Evolutionary conservation across 2,888 invertebrate species (phyloP).

Genomic region (Stenurella melanura): DNA sequence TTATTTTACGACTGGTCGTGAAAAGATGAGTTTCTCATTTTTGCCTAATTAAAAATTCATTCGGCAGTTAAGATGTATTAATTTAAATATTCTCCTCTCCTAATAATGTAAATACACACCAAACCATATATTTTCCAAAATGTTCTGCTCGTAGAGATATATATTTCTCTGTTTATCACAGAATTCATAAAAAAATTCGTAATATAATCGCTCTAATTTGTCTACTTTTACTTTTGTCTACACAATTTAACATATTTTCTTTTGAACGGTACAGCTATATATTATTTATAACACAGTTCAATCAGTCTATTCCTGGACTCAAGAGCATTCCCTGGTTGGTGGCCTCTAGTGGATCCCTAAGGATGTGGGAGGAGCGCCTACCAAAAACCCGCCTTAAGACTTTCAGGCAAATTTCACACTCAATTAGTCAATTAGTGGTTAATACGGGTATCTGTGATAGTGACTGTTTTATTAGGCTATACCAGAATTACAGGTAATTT

Average conservation of each 20-base stretch:
- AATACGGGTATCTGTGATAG: conserved; percentile 22
- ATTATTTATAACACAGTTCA: conserved; percentile 25
- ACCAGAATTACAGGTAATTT: conserved; percentile 28
- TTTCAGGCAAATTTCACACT: conserved; percentile 54
- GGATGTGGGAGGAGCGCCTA: conserved; percentile 60
- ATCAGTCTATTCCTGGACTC: conserved; percentile 50
- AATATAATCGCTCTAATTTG: not conserved
- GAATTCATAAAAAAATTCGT: not conserved
- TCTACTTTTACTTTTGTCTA: not conserved
- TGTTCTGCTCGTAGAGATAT: too few species aligned
- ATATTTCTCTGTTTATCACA: too few species aligned
- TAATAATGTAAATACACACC: too few species aligned
- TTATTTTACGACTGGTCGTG: too few species aligned
- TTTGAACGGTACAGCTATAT: not conserved
- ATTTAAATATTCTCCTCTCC: too few species aligned
- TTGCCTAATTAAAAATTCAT: too few species aligned
- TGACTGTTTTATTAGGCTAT: conserved; percentile 19
- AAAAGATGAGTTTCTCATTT: too few species aligned
- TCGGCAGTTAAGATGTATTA: too few species aligned
- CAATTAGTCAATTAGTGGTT: conserved; percentile 58
- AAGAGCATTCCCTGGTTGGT: conserved; percentile 52
- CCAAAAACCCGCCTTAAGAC: conserved; percentile 43
- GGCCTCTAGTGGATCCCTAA: conserved; percentile 53
- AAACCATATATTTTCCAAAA: too few species aligned
- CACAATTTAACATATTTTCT: conserved; percentile 2